phyloP scores from a whole-genome alignment of 2,113 vertebrate genomes.

The Sardina pilchardus region DNA sequence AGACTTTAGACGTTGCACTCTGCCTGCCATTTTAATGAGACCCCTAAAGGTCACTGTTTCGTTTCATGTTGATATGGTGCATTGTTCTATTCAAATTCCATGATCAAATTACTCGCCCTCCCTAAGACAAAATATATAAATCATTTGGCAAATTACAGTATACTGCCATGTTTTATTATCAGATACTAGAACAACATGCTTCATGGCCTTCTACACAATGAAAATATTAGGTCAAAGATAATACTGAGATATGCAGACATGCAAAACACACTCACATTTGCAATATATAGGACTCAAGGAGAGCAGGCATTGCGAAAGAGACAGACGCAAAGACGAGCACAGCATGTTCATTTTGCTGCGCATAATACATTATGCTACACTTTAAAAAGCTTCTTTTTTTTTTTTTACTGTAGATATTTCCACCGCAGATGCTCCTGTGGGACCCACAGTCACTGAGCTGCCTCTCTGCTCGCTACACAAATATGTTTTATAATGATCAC shows the following conservation, averaged over 20 bases:
- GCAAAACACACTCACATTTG: background rate
- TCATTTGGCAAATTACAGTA: no score
- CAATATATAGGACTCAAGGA: background rate
- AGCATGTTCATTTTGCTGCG: background rate
- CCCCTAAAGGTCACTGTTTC: no score
- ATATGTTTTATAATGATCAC: constrained; percentile 28
- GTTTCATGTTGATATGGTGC: no score
- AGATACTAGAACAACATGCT: no score
- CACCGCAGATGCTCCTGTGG: background rate
- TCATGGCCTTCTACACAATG: no score
- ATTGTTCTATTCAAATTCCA: no score
- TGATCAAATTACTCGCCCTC: no score
- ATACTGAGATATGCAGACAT: background rate
- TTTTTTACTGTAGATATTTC: background rate
- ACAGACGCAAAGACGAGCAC: background rate
- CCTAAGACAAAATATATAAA: no score
- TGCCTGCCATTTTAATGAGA: no score
- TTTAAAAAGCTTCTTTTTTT: background rate
- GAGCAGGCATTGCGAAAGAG: background rate
- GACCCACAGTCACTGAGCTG: background rate
- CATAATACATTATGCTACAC: background rate
- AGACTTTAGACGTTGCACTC: no score
- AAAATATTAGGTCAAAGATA: no score
- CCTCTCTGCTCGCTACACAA: constrained; percentile 11
- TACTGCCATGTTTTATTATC: no score